These are phyloP conservation scores for Bettongia penicillata DNA, from an alignment of 2,113 vertebrate species.

Conservation along the genomic window DNA sequence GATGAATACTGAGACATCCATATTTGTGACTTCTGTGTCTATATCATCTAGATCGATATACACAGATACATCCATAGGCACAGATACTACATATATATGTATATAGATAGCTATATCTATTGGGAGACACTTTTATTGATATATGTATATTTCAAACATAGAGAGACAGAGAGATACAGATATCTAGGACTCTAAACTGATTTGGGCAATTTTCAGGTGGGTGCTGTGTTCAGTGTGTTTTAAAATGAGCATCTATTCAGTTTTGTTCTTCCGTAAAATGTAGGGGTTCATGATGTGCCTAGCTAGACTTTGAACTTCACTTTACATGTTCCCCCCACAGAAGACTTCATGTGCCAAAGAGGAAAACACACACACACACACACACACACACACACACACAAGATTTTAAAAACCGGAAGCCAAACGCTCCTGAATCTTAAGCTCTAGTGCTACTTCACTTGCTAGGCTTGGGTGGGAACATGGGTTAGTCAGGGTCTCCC, in stretches of 20 bases:
- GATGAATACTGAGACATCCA: too few species aligned
- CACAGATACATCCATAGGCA: too few species aligned
- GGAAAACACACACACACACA: not conserved
- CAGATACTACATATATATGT: too few species aligned
- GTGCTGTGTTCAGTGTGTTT: not conserved
- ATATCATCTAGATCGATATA: too few species aligned
- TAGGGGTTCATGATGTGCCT: rapidly evolving
- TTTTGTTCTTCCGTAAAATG: not conserved
- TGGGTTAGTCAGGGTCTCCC: not conserved
- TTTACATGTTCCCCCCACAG: rapidly evolving
- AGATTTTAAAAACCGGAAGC: not conserved
- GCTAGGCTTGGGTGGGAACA: too few species aligned
- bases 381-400: rapidly evolving
- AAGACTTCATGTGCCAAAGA: not conserved
- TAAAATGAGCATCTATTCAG: rapidly evolving
- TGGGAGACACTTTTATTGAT: too few species aligned
- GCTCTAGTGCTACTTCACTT: too few species aligned
- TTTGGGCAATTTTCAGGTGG: rapidly evolving
- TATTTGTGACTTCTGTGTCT: too few species aligned
- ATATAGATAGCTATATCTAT: too few species aligned
- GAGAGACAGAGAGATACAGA: not conserved
- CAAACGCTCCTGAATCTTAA: too few species aligned
- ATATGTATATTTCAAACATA: too few species aligned
- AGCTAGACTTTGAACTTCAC: not conserved
- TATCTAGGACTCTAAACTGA: rapidly evolving